Evolutionary conservation across 2,888 invertebrate species (phyloP), one percentile per base, ranked within the genome.

Genomic region (Sphaerophoria taeniata): DNA sequence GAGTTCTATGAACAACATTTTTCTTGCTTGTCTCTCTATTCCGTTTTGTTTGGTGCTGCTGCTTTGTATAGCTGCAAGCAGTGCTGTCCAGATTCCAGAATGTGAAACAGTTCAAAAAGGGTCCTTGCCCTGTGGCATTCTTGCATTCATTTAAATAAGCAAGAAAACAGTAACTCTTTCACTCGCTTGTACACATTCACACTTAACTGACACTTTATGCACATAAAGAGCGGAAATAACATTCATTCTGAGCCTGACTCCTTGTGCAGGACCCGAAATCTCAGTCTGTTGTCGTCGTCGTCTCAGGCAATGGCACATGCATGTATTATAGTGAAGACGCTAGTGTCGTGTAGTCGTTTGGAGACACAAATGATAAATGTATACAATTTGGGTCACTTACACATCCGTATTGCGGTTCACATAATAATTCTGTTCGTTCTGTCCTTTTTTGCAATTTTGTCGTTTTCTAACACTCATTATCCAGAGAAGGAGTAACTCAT

Each of bases 371-470:
- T 85, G 85, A 85, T 85, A 85, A 85, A 85, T 85, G 85, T 70
- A 61, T 81, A 81, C 85, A 85, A 85, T 85, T 85, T 85, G 81
- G 80, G 85, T 85, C 85, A 85, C 85, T 85, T 85, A 85, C 81
- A 85, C 76, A 85, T 85, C 85, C 85, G 72, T 81, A 85, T 76
- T 85, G 85, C 76, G 85, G 85, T 85, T 81, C 81, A 85, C 73
- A 85, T 85, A 81, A 85, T 85, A 85, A 85, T 85, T 80, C 73
- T 81, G 76, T 85, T 80, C 85, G 73, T 80, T 85, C 6, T 85
- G 85, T 76, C 85, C 81, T 77, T 85, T 81, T 81, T 80, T 43
- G 73, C 39, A 56, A 76, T 80, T 36, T 31, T 53, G 6, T 73
- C 67, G 63, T 65, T 36, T 72, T 61, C 79, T 39, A 69, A 69